A percentile compares a stretch with the other conserved stretches of the same genome.
phyloP scores from a whole-genome alignment of 2,113 vertebrate genomes.

The Sialia sialis region DNA sequence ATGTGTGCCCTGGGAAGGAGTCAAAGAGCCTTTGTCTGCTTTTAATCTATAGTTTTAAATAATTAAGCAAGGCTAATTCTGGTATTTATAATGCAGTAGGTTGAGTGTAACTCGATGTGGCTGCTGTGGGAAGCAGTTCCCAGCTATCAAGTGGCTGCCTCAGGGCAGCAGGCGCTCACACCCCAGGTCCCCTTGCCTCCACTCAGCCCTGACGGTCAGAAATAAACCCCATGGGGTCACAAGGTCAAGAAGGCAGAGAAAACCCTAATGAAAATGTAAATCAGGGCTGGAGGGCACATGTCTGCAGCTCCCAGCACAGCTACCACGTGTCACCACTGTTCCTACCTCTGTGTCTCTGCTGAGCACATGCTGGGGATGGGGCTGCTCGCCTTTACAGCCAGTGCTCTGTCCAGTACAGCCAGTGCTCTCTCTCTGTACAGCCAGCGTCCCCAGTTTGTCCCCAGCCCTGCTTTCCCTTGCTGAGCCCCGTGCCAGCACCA shows the following conservation, averaged over 20 bases:
- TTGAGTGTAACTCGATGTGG: slow-evolving; percentile 30
- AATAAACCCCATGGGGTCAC: rapidly evolving
- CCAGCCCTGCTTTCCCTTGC: neutral
- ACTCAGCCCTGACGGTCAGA: neutral
- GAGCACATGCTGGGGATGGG: neutral
- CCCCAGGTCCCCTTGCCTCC: rapidly evolving
- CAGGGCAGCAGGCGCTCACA: rapidly evolving
- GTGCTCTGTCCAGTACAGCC: neutral
- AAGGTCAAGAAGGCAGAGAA: neutral
- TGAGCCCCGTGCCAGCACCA: rapidly evolving
- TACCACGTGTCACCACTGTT: neutral
- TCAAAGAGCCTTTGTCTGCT: slow-evolving; percentile 16
- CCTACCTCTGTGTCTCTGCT: neutral
- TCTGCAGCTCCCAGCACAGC: neutral
- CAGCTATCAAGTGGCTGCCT: neutral
- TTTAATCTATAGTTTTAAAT: slow-evolving; percentile 56
- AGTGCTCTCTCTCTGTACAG: neutral
- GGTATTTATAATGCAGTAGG: slow-evolving; percentile 38
- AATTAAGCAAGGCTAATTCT: slow-evolving; percentile 63
- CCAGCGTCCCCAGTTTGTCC: neutral
- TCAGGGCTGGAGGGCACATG: neutral
- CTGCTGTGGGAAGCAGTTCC: neutral
- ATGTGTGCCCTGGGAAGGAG: neutral
- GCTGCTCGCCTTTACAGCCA: neutral
- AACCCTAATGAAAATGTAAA: neutral